These are phyloP conservation scores for Fundulus diaphanus DNA, from an alignment of 2,797 vertebrate genomes.

Conservation along the genomic window DNA sequence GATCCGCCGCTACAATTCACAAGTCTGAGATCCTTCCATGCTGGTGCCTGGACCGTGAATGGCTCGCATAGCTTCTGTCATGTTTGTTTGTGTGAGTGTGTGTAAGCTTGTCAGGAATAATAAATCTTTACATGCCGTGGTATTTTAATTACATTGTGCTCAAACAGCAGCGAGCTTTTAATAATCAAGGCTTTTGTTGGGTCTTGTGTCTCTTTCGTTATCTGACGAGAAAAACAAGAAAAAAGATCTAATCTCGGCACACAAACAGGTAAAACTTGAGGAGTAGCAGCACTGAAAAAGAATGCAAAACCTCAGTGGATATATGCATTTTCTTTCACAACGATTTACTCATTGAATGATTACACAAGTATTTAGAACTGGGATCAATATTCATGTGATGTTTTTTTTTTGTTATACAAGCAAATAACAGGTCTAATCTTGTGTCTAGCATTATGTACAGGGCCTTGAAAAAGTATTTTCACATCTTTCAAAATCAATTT, in stretches of 20 bases:
- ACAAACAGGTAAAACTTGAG: slow-evolving; percentile 1
- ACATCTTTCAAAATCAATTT: background rate
- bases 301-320: background rate
- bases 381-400: background rate
- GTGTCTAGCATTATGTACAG: background rate
- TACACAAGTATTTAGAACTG: too few species aligned
- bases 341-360: background rate
- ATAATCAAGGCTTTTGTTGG: slow-evolving; percentile 28
- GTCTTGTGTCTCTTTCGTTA: slow-evolving; percentile 19
- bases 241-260: slow-evolving; percentile 15
- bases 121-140: slow-evolving; percentile 24
- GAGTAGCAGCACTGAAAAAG: background rate
- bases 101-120: slow-evolving; percentile 46
- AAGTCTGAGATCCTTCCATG: slow-evolving; percentile 70
- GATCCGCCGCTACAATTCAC: slow-evolving; percentile 64
- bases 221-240: slow-evolving; percentile 17
- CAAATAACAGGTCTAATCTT: background rate
- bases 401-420: background rate
- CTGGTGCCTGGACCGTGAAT: slow-evolving; percentile 70
- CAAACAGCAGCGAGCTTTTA: slow-evolving; percentile 12
- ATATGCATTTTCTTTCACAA: background rate
- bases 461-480: background rate
- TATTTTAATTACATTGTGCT: slow-evolving; percentile 55
- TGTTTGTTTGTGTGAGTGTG: slow-evolving; percentile 48
- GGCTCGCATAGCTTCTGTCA: slow-evolving; percentile 46